Evolutionary conservation across 2,888 invertebrate genomes (phyloP).

Genomic region (Lepidocyrtinus sp.): DNA sequence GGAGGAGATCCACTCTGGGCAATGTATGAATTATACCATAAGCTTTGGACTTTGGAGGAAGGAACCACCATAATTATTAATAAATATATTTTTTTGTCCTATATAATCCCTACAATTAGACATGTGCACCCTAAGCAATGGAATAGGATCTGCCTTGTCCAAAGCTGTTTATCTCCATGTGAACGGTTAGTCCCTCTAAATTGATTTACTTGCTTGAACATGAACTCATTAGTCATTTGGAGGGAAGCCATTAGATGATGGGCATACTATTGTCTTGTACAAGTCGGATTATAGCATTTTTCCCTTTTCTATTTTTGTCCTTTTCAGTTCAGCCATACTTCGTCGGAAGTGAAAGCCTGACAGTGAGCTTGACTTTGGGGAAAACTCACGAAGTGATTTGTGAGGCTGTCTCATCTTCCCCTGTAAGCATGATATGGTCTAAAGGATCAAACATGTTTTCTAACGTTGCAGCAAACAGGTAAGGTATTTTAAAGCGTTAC

Average conservation of each 20-base stretch:
- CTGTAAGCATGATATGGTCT: slow-evolving; percentile 63
- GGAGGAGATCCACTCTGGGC: slow-evolving; percentile 63
- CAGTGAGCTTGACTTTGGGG: slow-evolving; percentile 63
- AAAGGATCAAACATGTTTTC: slow-evolving; percentile 60
- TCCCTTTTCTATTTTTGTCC: neutral
- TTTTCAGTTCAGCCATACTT: slow-evolving; percentile 68
- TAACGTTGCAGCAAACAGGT: slow-evolving; percentile 68
- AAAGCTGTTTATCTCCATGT: slow-evolving; percentile 66
- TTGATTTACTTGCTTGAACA: neutral
- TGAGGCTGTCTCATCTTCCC: slow-evolving; percentile 65
- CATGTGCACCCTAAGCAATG: slow-evolving; percentile 67
- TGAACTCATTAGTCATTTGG: too few relatives aligned
- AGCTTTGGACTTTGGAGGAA: too few relatives aligned
- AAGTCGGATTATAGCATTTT: too few relatives aligned
- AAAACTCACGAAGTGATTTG: slow-evolving; percentile 67
- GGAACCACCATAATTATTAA: too few relatives aligned
- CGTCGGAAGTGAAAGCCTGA: slow-evolving; percentile 59
- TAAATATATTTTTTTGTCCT: too few relatives aligned
- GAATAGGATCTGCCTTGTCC: slow-evolving; percentile 64
- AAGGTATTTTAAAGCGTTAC: too few relatives aligned
- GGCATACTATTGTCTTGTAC: too few relatives aligned
- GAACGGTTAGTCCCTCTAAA: slow-evolving; percentile 53
- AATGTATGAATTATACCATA: too few relatives aligned
- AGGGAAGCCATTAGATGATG: too few relatives aligned
- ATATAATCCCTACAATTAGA: too few relatives aligned